Percentiles rank a stretch among this genome's conserved stretches.
Conservation (phyloP, 1,140 invertebrate species). For the Bombus consobrinus region DNA sequence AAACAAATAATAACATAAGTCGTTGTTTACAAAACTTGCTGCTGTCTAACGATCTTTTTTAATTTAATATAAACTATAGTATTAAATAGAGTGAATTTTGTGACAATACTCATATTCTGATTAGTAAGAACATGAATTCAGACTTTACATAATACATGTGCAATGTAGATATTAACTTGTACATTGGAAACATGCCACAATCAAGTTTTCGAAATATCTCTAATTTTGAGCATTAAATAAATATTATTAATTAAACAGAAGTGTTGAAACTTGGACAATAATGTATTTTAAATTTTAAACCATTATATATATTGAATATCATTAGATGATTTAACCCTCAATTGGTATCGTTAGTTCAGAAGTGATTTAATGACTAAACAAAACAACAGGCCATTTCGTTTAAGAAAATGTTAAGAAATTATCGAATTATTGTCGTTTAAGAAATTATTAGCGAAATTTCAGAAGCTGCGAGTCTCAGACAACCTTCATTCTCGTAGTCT, state of each 20-base stretch:
- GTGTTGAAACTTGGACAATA: background rate
- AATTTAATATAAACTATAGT: background rate
- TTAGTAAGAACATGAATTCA: background rate
- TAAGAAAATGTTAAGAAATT: no score
- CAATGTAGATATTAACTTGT: no score
- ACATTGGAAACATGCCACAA: background rate
- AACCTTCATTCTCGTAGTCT: no score
- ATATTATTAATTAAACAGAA: background rate
- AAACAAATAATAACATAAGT: background rate
- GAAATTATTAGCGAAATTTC: no score
- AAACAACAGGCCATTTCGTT: no score
- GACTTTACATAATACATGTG: background rate
- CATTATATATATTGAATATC: background rate
- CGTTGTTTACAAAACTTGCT: constrained; percentile 23
- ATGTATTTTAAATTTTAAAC: background rate
- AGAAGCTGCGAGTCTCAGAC: no score
- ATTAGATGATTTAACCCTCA: background rate
- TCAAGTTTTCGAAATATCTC: background rate
- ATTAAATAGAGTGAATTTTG: background rate
- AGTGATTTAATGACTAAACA: no score
- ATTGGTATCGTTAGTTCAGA: no score
- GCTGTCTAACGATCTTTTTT: constrained; percentile 24
- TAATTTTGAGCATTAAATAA: background rate
- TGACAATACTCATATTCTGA: background rate
- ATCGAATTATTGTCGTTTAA: no score